Evolutionary conservation across 2,888 invertebrate genomes (phyloP), one percentile per base, ranked within the genome.

Genomic region (Calameuta idolon): DNA sequence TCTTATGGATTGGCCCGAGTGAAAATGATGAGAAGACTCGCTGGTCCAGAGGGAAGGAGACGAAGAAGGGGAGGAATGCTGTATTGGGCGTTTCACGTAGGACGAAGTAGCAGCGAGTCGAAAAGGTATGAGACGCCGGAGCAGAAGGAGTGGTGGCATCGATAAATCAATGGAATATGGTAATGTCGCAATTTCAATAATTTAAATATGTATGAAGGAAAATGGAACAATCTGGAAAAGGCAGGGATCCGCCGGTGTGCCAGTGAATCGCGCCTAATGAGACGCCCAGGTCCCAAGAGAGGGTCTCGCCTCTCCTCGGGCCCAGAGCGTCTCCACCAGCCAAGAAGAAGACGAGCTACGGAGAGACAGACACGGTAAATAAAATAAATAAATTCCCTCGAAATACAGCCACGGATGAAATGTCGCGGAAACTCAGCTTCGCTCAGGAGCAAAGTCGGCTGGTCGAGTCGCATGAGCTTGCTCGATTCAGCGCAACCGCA

Each of bases 111-210:
- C 55, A 55, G 55, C 55, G 55, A 55, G 55, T 55, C 55, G 23
- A 9, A 55, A 83, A 83, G 79, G 76, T 75, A 74, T 75, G 75
- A 79, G 78, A 79, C 81, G 80, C 79, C 76, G 73, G 69, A 77
- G 55, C 77, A 69, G 69, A 55, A 80, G 74, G 79, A 81, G 80
- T 79, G 83, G 85, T 87, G 87, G 87, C 88, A 88, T 86, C 90
- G 90, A 90, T 90, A 90, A 90, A 90, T 90, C 90, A 90, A 90
- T 90, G 88, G 88, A 90, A 87, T 90, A 90, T 90, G 90, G 90
- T 90, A 90, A 90, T 90, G 85, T 81, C 79, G 80, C 85, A 87
- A 90, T 90, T 90, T 90, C 89, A 90, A 90, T 90, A 90, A 90
- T 89, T 90, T 90, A 90, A 90, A 90, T 90, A 90, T 90, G 89